Conservation (phyloP, 2,797 vertebrate genomes). For the Picus viridis region DNA sequence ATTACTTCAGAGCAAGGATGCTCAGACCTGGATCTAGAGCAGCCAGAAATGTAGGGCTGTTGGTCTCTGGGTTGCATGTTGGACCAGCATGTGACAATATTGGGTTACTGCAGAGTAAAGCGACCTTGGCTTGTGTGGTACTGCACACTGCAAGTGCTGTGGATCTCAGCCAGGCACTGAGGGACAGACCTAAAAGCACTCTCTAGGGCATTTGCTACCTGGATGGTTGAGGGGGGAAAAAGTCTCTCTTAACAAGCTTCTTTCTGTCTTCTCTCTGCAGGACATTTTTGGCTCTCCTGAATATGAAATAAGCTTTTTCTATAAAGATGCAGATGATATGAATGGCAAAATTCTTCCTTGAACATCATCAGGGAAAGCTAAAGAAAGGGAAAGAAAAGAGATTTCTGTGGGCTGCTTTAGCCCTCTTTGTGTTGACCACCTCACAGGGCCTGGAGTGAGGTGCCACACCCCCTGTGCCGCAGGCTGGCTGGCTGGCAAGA, state of each 20-base stretch:
- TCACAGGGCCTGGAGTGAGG: not conserved
- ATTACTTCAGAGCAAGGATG: not conserved
- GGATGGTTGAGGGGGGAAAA: not conserved
- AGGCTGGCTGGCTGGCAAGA: not conserved
- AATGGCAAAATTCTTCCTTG: slow-evolving; percentile 26
- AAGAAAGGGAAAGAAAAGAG: not conserved
- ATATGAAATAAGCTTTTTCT: slow-evolving; percentile 21
- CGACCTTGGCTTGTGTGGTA: not conserved
- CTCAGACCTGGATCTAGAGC: not conserved
- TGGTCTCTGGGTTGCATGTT: not conserved
- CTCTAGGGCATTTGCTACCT: not conserved
- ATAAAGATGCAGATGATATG: not conserved
- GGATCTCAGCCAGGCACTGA: not conserved
- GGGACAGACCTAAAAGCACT: not conserved
- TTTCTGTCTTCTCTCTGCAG: not conserved
- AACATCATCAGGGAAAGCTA: not conserved
- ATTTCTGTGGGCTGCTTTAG: not conserved
- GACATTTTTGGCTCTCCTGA: slow-evolving; percentile 29
- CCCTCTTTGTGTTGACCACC: not conserved
- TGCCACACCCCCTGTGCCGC: not conserved
- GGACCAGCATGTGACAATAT: not conserved
- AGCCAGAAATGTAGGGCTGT: not conserved
- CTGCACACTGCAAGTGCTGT: not conserved
- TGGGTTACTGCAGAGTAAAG: not conserved
- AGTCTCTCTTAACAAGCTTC: not conserved